Percentiles rank a stretch among this genome's conserved stretches.
These are phyloP conservation scores for Dascillus cervinus DNA, from an alignment of 2,888 invertebrate species.

Conservation along the genomic window DNA sequence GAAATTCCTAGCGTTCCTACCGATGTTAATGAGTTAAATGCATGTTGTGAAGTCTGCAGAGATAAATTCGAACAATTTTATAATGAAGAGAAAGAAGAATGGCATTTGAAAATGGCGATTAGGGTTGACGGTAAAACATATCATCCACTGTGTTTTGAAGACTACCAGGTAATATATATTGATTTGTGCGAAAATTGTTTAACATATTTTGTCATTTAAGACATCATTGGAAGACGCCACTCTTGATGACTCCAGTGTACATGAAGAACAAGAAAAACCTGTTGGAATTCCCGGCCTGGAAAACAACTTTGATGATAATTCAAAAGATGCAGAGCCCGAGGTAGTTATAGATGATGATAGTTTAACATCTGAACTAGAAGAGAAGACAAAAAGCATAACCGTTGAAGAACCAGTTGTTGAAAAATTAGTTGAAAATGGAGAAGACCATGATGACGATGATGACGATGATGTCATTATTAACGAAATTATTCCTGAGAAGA, in stretches of 20 bases:
- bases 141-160: conserved; percentile 86
- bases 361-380: no score
- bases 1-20: conserved; percentile 67
- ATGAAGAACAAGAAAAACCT: conserved; percentile 35
- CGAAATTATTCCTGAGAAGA: conserved; percentile 58
- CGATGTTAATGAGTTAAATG: conserved; percentile 54
- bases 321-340: conserved; percentile 33
- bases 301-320: conserved; percentile 37
- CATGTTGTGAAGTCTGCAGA: conserved; percentile 79
- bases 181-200: not conserved
- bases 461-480: conserved; percentile 65
- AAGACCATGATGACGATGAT: conserved; percentile 43
- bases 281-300: conserved; percentile 47
- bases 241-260: conserved; percentile 23
- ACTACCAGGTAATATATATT: conserved; percentile 57
- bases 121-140: conserved; percentile 69
- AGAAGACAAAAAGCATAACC: no score
- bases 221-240: conserved; percentile 28
- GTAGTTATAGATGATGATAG: conserved; percentile 25
- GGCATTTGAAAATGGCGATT: conserved; percentile 85
- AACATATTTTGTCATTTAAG: not conserved
- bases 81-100: conserved; percentile 95
- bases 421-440: no score
- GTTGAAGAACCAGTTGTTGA: no score
- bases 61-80: conserved; percentile 93